Evolutionary conservation across 2,888 invertebrate genomes (phyloP), one percentile per base, ranked within the genome.

Genomic region (Clitarchus hookeri): DNA sequence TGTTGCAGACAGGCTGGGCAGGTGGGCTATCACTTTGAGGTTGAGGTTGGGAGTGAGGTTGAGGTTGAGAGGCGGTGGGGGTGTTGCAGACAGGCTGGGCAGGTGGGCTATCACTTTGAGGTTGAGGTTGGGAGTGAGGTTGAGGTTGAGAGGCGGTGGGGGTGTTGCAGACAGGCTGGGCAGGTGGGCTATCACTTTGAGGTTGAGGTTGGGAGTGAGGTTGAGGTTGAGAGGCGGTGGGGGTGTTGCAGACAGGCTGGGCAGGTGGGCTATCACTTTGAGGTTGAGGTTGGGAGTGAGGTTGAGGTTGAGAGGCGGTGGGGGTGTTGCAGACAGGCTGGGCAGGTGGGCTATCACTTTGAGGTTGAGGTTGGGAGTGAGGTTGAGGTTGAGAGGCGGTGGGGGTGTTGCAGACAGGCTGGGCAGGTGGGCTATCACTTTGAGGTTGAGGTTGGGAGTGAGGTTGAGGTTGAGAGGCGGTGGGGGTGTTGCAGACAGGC

Each of bases 381-480:
- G 36, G 77, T 53, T 84, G 89, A 36, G 36, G 36, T 36, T 36
- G 36, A 36, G 36, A 3, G n/a, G n/a, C n/a, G 36, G n/a, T 65
- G 65, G 23, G 11, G 1, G 65, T 23, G 23, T n/a, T 90, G 84
- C 88, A 94, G 94, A 89, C 92, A 93, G 80, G 97, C 98, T 84
- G 99, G 99, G 2, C 99, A 99, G 93, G 98, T 99, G 88, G 98
- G 98, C 11, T 95, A 97, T n/a, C n/a, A n/a, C n/a, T n/a, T n/a
- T n/a, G n/a, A n/a, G n/a, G n/a, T n/a, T n/a, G n/a, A 19, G 53
- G n/a, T 53, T n/a, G n/a, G n/a, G n/a, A n/a, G n/a, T 13, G 44
- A 23, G 36, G 77, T 53, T 84, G 89, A 36, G 36, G 36, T 36
- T 36, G 36, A 36, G 36, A 3, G n/a, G n/a, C n/a, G 36, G n/a